Percentiles rank a stretch among this genome's conserved stretches.
Conservation (phyloP, 64 coral and sea anemone species). For the Actinia equina region DNA sequence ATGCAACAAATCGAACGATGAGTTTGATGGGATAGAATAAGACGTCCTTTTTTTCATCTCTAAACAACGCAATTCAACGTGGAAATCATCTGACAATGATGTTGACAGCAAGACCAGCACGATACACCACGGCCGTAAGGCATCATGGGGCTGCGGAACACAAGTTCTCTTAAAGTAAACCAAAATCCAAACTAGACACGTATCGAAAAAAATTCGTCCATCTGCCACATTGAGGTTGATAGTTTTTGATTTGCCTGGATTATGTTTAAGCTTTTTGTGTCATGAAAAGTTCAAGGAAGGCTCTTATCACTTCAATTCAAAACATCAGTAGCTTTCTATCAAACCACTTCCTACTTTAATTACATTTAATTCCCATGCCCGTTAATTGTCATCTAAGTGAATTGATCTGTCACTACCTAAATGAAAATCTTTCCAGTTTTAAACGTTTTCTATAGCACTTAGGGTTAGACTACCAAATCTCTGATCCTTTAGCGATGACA, state of each 20-base stretch:
- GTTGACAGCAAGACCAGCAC: too few relatives aligned
- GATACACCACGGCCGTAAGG: too few relatives aligned
- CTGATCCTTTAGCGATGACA: background rate
- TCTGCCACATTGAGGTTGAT: background rate
- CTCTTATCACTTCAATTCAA: background rate
- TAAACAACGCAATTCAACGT: too few relatives aligned
- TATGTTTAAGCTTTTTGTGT: background rate
- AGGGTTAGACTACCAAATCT: constrained; percentile 2
- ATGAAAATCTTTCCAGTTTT: background rate
- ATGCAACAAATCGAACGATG: too few relatives aligned
- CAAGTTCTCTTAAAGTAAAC: too few relatives aligned
- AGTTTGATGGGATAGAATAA: too few relatives aligned
- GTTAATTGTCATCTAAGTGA: constrained; percentile 3
- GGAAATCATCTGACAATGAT: too few relatives aligned
- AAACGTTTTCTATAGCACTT: constrained; percentile 5
- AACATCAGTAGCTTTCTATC: background rate
- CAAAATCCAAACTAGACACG: too few relatives aligned
- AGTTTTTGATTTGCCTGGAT: background rate
- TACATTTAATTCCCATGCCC: background rate
- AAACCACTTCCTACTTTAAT: constrained; percentile 7
- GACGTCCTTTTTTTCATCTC: too few relatives aligned
- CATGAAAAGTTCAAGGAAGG: background rate
- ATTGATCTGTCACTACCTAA: background rate
- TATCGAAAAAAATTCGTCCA: background rate
- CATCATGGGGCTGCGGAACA: too few relatives aligned